Base-by-base conservation (phyloP, 2,113 vertebrate species). In the Ageneiosus marmoratus region DNA sequence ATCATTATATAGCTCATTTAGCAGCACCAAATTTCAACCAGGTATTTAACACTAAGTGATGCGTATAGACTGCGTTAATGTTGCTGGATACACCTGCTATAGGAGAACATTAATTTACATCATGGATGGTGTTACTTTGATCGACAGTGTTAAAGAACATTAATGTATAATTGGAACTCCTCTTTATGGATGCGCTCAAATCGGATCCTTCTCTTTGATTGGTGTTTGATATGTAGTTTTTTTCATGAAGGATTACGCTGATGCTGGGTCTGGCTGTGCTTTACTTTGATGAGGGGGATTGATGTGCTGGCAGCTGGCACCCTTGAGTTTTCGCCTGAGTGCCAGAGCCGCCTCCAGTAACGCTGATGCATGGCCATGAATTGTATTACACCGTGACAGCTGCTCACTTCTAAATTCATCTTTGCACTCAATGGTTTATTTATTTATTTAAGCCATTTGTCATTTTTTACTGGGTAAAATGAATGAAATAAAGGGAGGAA, bases 331-430 rank as follows among this genome's bases (percentile, higher is more conserved):
- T 92, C 65, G 81, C 90, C 89, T 89, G 87, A 91, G 87, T 90
- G 90, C 89, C 88, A 88, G 88, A 92, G 89, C 88, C 80, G 89
- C 89, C 92, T 90, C 90, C 87, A 87, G 90, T 91, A 92, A 92
- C 90, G 85, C 89, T 94, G 94, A 94, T 94, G 93, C 94, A 93
- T 94, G 89, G 90, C 92, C 88, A 83, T 93, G 93, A 95, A 94
- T 94, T 93, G 92, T 93, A 93, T 94, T 93, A 93, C 80, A 84
- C 88, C 88, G 88, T 93, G 92, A 93, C 93, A 92, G 91, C 91
- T 91, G 91, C 89, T 94, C 90, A 89, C 92, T 90, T 90, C 89
- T 85, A 91, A 91, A 92, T 94, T 93, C 92, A 92, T 95, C 91
- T 94, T 91, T 91, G 90, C 91, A 89, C 90, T 92, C 89, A 91